Percentiles rank a stretch among this genome's conserved stretches.
Conservation (phyloP, 2,797 vertebrate species). For the Scarus forsteni region DNA sequence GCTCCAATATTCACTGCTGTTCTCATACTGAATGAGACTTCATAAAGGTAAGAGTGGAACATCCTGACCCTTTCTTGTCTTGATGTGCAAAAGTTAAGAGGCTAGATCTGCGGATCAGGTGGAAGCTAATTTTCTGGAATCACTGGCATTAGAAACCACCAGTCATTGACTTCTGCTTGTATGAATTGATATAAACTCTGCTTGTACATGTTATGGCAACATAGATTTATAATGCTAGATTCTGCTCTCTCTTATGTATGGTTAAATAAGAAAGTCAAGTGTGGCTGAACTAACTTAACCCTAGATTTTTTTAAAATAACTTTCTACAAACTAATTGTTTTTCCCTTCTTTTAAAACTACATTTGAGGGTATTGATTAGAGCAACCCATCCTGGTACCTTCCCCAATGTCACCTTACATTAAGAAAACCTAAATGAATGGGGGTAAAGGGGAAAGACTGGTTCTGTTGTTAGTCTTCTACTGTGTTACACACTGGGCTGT, state of each 20-base stretch:
- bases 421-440: too few species aligned
- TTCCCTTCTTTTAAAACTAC: too few species aligned
- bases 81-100: constrained; percentile 47
- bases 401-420: too few species aligned
- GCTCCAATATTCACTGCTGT: background rate
- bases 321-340: too few species aligned
- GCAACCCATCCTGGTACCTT: too few species aligned
- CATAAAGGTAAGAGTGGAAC: background rate
- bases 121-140: background rate
- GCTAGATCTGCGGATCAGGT: background rate
- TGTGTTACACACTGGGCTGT: too few species aligned
- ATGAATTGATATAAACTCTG: background rate
- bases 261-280: constrained; percentile 11
- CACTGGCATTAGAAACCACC: background rate
- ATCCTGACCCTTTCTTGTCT: background rate
- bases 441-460: too few species aligned
- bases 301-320: too few species aligned
- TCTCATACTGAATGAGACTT: background rate
- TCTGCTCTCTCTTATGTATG: background rate
- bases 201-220: constrained; percentile 2
- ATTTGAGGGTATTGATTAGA: too few species aligned
- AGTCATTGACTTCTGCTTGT: background rate
- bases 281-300: constrained; percentile 8
- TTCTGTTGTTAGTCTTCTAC: too few species aligned
- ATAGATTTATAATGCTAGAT: background rate